Evolutionary conservation across 1,140 invertebrate genomes (phyloP).

Genomic region (Brachionus asplanchnoidis): DNA sequence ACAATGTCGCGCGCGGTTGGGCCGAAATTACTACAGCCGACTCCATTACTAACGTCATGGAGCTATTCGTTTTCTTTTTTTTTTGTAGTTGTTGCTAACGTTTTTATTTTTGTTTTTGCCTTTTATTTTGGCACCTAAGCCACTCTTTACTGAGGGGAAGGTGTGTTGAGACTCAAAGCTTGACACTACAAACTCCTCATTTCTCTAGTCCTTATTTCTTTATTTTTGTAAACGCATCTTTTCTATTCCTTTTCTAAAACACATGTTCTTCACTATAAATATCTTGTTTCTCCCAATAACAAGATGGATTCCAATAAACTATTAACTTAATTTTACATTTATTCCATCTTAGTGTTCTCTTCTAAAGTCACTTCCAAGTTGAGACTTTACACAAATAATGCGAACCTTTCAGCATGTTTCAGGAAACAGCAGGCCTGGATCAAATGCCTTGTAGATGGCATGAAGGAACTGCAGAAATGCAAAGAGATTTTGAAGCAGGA

Average conservation of each 20-base stretch:
- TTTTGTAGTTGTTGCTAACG: not conserved
- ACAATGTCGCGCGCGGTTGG: no score
- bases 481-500: not conserved
- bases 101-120: not conserved
- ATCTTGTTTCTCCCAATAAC: no score
- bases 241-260: no score
- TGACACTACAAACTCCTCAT: no score
- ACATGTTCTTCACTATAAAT: no score
- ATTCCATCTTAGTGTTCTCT: no score
- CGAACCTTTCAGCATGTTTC: not conserved
- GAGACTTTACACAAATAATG: no score
- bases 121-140: not conserved
- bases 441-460: not conserved
- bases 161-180: not conserved
- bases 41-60: not conserved
- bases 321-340: no score
- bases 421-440: not conserved
- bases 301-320: no score
- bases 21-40: not conserved
- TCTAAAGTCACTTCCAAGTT: no score
- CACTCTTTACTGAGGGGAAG: not conserved
- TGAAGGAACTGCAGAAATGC: not conserved
- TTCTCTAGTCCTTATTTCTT: no score
- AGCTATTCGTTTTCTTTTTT: not conserved
- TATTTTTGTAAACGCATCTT: no score